Evolutionary conservation across 2,888 invertebrate species (phyloP).

Genomic region (Cataglyphis albicans): DNA sequence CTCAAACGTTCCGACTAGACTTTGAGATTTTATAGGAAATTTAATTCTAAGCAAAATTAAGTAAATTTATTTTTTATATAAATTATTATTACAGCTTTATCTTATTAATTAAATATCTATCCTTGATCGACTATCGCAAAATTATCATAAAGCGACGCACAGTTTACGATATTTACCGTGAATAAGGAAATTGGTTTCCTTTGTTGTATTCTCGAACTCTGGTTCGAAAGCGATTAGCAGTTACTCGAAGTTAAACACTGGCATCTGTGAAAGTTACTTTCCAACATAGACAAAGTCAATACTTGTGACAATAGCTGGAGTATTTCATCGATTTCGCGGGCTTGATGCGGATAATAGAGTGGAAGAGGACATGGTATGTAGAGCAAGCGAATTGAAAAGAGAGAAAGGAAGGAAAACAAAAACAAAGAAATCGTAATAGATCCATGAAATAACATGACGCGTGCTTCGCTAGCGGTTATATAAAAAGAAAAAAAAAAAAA

Average conservation of each 20-base stretch:
- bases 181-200: constrained; percentile 52
- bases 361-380: constrained; percentile 33
- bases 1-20: no score
- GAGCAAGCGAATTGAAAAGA: constrained; percentile 26
- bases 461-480: constrained; percentile 19
- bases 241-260: constrained; percentile 60
- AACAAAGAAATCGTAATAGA: constrained; percentile 9
- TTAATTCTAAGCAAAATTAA: not conserved
- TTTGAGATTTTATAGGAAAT: no score
- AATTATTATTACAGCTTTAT: not conserved
- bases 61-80: not conserved
- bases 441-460: constrained; percentile 8
- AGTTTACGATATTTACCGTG: constrained; percentile 1
- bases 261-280: constrained; percentile 61
- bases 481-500: constrained; percentile 8
- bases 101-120: constrained; percentile 7
- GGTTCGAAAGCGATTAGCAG: constrained; percentile 51
- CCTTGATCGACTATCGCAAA: not conserved
- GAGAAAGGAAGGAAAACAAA: constrained; percentile 2
- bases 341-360: constrained; percentile 31
- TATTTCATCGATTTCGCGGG: constrained; percentile 35
- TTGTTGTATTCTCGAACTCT: constrained; percentile 37
- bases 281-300: constrained; percentile 55
- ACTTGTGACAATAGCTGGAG: constrained; percentile 46
- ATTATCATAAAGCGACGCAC: not conserved